Conservation (phyloP, 37 sponge, comb jelly and placozoan species). For the Ephydatia muelleri region DNA sequence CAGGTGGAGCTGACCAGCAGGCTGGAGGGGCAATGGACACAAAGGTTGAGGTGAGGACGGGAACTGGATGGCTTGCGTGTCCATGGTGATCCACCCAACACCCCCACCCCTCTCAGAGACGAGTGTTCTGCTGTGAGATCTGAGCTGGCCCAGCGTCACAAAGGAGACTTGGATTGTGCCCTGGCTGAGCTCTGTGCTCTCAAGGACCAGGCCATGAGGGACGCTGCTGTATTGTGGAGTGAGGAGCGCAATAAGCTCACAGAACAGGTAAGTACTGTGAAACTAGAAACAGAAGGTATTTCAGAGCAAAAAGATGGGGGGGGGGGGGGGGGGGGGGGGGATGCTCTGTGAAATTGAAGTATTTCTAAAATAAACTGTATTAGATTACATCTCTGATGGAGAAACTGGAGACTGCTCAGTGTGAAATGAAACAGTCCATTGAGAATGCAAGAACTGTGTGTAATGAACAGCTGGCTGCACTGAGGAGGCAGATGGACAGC, state of each 20-base stretch:
- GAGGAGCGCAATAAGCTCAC: conserved; percentile 23
- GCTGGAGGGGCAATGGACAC: conserved; percentile 46
- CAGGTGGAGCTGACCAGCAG: conserved; percentile 25
- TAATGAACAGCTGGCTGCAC: conserved; percentile 2
- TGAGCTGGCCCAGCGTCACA: conserved; percentile 53
- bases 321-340: not conserved
- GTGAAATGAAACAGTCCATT: not conserved
- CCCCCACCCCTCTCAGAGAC: conserved; percentile 24
- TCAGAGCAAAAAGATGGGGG: not conserved
- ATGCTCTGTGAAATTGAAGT: not conserved
- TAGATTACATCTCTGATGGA: conserved; percentile 21
- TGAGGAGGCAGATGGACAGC: conserved; percentile 17
- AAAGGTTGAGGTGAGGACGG: conserved; percentile 37
- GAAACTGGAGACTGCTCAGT: conserved; percentile 14
- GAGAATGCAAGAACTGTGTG: conserved; percentile 9
- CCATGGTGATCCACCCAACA: too few species aligned
- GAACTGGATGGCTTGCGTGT: not conserved
- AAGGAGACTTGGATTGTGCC: conserved; percentile 33
- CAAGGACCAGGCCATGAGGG: conserved; percentile 57
- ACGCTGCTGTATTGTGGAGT: conserved; percentile 45
- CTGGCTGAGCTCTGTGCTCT: conserved; percentile 43
- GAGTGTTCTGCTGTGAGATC: conserved; percentile 32
- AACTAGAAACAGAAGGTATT: not conserved
- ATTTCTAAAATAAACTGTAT: not conserved
- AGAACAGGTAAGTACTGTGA: conserved; percentile 27